phyloP scores from a whole-genome alignment of 2,888 invertebrate genomes.

The Vanessa cardui region DNA sequence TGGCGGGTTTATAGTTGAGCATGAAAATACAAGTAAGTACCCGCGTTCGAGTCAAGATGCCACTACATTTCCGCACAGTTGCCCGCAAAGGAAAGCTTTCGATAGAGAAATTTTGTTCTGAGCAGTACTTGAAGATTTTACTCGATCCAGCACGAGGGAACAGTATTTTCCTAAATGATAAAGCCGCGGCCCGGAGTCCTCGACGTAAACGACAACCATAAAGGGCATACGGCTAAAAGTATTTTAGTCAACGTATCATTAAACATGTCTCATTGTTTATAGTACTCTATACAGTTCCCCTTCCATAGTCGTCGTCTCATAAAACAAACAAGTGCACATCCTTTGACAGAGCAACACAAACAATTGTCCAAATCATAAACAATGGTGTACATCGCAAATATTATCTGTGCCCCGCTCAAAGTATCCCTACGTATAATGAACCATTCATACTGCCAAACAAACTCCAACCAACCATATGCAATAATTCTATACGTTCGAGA shows the following conservation, averaged over 20 bases:
- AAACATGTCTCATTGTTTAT: slow-evolving; percentile 57
- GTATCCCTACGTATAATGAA: slow-evolving; percentile 80
- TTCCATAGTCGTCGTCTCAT: slow-evolving; percentile 53
- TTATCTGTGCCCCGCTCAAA: slow-evolving; percentile 71
- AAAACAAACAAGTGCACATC: slow-evolving; percentile 80
- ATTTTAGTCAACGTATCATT: slow-evolving; percentile 31
- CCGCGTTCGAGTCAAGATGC: slow-evolving; percentile 65
- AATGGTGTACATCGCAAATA: slow-evolving; percentile 81
- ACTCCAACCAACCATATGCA: slow-evolving; percentile 82
- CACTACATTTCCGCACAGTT: slow-evolving; percentile 61
- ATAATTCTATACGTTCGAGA: slow-evolving; percentile 70
- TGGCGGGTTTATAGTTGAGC: slow-evolving; percentile 52
- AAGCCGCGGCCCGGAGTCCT: slow-evolving; percentile 18
- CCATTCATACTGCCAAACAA: slow-evolving; percentile 82
- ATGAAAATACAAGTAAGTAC: slow-evolving; percentile 59
- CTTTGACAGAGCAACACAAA: slow-evolving; percentile 80
- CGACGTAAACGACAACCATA: slow-evolving; percentile 16
- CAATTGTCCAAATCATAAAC: slow-evolving; percentile 82
- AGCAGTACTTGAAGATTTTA: slow-evolving; percentile 52
- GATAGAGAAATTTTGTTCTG: slow-evolving; percentile 59
- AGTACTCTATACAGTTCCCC: slow-evolving; percentile 47
- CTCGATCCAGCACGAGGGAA: slow-evolving; percentile 44
- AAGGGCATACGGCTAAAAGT: slow-evolving; percentile 25
- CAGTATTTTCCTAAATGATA: slow-evolving; percentile 35
- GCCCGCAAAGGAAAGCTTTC: slow-evolving; percentile 62